Conservation (phyloP, 30 jellyfish, hydroid and myxozoan species). For the Morbakka virulenta region DNA sequence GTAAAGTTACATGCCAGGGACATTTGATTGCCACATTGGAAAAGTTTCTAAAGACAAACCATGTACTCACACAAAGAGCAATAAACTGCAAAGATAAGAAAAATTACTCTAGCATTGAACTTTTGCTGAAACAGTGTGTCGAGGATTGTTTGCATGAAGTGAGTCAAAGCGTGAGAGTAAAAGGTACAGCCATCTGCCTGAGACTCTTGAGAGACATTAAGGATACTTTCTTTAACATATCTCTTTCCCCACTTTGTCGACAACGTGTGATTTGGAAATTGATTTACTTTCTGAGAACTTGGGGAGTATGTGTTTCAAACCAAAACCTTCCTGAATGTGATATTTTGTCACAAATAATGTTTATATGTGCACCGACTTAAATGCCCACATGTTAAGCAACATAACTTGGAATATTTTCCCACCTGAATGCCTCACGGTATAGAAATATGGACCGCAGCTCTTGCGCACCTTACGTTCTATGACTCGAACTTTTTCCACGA, state of each 20-base stretch:
- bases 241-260: slow-evolving; percentile 33
- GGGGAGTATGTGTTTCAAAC: slow-evolving; percentile 32
- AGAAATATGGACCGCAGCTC: slow-evolving; percentile 45
- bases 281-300: slow-evolving; percentile 15
- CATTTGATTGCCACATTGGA: slow-evolving; percentile 16
- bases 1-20: slow-evolving; percentile 47
- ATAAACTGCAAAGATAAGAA: slow-evolving; percentile 34
- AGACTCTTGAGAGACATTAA: slow-evolving; percentile 31
- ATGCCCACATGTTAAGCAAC: slow-evolving; percentile 36
- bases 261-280: neutral
- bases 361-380: slow-evolving; percentile 23
- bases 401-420: slow-evolving; percentile 14
- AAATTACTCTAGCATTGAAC: slow-evolving; percentile 35
- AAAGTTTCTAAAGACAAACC: slow-evolving; percentile 40
- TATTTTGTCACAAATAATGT: slow-evolving; percentile 22
- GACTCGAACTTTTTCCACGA: slow-evolving; percentile 9
- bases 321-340: slow-evolving; percentile 9
- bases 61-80: slow-evolving; percentile 32
- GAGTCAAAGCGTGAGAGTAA: neutral
- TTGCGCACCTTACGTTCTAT: slow-evolving; percentile 20
- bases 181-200: slow-evolving; percentile 13
- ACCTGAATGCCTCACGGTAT: slow-evolving; percentile 12
- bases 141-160: slow-evolving; percentile 7
- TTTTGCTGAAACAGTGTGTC: slow-evolving; percentile 23
- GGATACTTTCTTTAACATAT: slow-evolving; percentile 44